phyloP scores from a whole-genome alignment of 1,140 invertebrate species.

The Scaptomyza hsui region DNA sequence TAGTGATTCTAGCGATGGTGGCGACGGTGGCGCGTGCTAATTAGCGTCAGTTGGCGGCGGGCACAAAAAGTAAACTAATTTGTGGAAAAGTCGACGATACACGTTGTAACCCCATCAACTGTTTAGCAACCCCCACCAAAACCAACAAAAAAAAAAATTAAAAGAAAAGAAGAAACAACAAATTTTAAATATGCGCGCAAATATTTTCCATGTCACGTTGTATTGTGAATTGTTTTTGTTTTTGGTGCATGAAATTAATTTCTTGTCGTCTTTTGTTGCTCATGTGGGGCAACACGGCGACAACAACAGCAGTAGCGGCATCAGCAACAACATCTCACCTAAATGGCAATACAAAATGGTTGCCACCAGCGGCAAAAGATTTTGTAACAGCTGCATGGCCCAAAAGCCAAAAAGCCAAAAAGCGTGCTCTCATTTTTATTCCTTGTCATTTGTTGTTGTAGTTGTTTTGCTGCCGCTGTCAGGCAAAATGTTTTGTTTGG shows the following conservation, averaged over 20 bases:
- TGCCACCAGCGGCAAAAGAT: slow-evolving; percentile 75
- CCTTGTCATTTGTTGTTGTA: slow-evolving; percentile 55
- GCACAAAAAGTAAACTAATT: slow-evolving; percentile 73
- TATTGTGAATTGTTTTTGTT: slow-evolving; percentile 68
- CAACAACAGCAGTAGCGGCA: slow-evolving; percentile 28
- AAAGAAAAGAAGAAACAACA: slow-evolving; percentile 13
- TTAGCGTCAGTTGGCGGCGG: slow-evolving; percentile 76
- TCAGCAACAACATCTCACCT: slow-evolving; percentile 58
- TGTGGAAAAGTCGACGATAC: slow-evolving; percentile 65
- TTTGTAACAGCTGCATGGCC: slow-evolving; percentile 76
- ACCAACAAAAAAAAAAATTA: not conserved
- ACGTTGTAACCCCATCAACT: slow-evolving; percentile 39
- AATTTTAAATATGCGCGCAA: slow-evolving; percentile 53
- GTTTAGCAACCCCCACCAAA: slow-evolving; percentile 37
- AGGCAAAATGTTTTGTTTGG: slow-evolving; percentile 45
- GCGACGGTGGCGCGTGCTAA: slow-evolving; percentile 75
- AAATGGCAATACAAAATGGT: slow-evolving; percentile 76
- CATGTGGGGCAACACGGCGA: slow-evolving; percentile 52
- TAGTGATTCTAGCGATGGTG: slow-evolving; percentile 32
- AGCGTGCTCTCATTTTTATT: slow-evolving; percentile 73
- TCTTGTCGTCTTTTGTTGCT: slow-evolving; percentile 77
- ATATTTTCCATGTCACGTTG: slow-evolving; percentile 79
- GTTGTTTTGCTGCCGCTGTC: slow-evolving; percentile 22
- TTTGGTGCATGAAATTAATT: slow-evolving; percentile 78
- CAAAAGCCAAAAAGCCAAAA: slow-evolving; percentile 61